Evolutionary conservation across 2,888 invertebrate genomes (phyloP).

Genomic region (Odontomyia ornata): DNA sequence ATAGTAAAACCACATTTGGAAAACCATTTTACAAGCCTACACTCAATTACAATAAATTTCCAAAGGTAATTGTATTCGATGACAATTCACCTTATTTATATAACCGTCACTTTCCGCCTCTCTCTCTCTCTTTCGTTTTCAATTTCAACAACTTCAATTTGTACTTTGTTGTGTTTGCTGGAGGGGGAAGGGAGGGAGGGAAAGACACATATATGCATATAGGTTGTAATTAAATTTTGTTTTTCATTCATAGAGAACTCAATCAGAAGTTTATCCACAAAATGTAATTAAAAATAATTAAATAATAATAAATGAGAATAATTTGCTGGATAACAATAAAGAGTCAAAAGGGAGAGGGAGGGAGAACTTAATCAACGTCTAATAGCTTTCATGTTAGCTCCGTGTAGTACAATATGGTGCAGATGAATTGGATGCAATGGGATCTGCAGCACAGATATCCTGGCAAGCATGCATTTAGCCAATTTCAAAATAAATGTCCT

Average conservation of each 20-base stretch:
- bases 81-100: slow-evolving; percentile 19
- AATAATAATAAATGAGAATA: slow-evolving; percentile 19
- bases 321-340: background rate
- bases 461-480: background rate
- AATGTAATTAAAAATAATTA: slow-evolving; percentile 16
- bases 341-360: background rate
- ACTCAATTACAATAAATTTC: slow-evolving; percentile 24
- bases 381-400: background rate
- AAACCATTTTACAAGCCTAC: slow-evolving; percentile 13
- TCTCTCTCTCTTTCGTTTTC: background rate
- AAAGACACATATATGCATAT: background rate
- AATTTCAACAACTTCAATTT: slow-evolving; percentile 15
- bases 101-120: background rate
- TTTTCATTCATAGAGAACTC: slow-evolving; percentile 19
- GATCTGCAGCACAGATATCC: no score
- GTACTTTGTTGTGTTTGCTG: background rate
- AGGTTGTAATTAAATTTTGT: slow-evolving; percentile 4
- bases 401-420: background rate
- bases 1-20: slow-evolving; percentile 13
- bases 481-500: background rate
- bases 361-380: background rate
- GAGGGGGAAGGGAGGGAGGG: background rate
- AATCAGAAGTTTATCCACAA: slow-evolving; percentile 28
- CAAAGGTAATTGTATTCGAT: background rate
- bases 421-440: no score